Evolutionary conservation across 2,113 vertebrate genomes (phyloP).

Genomic region (Tachuris rubrigastra): DNA sequence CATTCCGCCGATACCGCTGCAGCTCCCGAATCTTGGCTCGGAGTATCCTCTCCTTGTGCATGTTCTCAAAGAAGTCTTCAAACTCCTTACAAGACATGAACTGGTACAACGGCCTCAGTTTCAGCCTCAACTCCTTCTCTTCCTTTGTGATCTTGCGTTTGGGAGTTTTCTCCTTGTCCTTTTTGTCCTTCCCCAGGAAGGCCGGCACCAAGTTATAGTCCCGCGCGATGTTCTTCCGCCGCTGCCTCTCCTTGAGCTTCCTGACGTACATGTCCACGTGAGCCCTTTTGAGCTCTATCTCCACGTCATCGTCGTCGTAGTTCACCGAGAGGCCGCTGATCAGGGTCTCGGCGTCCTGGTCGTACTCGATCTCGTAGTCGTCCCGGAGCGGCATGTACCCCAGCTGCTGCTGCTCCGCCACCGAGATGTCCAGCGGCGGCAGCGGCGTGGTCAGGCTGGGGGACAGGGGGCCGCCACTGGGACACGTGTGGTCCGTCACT

Average conservation of each 20-base stretch:
- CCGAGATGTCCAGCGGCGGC: constrained; percentile 88
- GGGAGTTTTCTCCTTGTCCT: constrained; percentile 85
- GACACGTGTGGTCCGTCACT: constrained; percentile 96
- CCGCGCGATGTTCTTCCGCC: constrained; percentile 93
- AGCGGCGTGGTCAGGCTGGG: constrained; percentile 94
- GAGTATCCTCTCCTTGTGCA: constrained; percentile 92
- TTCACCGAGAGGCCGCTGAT: constrained; percentile 96
- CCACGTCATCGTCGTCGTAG: constrained; percentile 95
- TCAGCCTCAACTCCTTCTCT: constrained; percentile 89
- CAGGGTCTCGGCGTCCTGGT: constrained; percentile 94
- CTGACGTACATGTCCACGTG: constrained; percentile 99
- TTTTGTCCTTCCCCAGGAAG: constrained; percentile 91
- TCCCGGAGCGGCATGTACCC: constrained; percentile 98
- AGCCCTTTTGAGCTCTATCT: constrained; percentile 93
- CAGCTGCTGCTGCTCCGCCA: constrained; percentile 93
- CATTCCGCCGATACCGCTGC: constrained; percentile 93
- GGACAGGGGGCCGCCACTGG: constrained; percentile 88
- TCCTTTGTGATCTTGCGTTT: constrained; percentile 93
- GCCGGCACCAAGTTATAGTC: constrained; percentile 92
- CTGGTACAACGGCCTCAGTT: constrained; percentile 90
- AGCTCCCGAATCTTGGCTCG: constrained; percentile 93
- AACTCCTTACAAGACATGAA: constrained; percentile 95
- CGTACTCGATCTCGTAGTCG: constrained; percentile 96
- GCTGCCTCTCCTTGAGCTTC: constrained; percentile 89
- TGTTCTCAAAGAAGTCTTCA: constrained; percentile 95